Evolutionary conservation across 2,797 vertebrate species (phyloP), one percentile per base, ranked within the genome.

Genomic region (Parambassis ranga): DNA sequence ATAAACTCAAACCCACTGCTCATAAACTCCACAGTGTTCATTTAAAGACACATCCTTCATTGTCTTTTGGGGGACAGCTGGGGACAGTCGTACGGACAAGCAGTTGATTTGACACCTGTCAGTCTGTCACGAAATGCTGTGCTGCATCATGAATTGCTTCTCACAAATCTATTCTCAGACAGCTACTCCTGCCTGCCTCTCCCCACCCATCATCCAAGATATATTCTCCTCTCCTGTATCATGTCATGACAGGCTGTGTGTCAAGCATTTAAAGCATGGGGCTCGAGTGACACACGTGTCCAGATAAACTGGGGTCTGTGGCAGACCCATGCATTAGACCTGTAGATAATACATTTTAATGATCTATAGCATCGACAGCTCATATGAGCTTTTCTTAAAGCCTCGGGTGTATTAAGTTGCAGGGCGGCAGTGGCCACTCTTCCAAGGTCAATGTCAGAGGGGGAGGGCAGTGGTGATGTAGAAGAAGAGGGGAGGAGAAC

Each of bases 391-490:
- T 66, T 46, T 55, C 49, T 73, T 50, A 63, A 83, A 59, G 57
- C 79, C 62, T 4, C 2, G 2, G 61, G 51, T 39, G 49, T 66
- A 84, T 79, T 85, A 70, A 82, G 83, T 79, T 74, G 58, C 84
- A 64, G 51, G 38, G 64, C 50, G 46, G 53, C 49, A 30, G 59
- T 3, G 66, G 66, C 48, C 60, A 41, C 42, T 57, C 50, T 56
- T 14, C 56, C 82, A 87, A 91, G 85, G 88, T 85, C 79, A 51
- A 6, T 65, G 66, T 82, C 36, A 56, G 46, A 43, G 43, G 52
- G 52, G 44, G 35, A 55, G 42, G 57, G 52, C 19, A 50, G 37
- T 2, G 3, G 27, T 70, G 74, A 72, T 65, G 75, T 64, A 68
- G 39, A 28, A 41, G 8, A 24, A n/a, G 9, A 1, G 9, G 10